Evolutionary conservation across 2,797 vertebrate species (phyloP).

Genomic region (Bovichtus variegatus): DNA sequence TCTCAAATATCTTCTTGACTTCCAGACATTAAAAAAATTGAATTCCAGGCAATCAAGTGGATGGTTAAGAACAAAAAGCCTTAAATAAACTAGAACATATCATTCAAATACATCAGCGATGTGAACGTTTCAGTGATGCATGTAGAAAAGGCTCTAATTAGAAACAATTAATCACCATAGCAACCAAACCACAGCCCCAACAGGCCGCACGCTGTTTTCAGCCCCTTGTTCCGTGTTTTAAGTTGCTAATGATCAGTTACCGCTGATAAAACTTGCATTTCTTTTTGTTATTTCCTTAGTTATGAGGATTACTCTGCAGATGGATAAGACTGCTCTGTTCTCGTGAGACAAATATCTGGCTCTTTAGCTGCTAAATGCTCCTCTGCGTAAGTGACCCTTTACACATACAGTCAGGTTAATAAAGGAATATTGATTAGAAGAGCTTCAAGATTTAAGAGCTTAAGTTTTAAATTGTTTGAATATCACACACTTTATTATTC

Average conservation of each 20-base stretch:
- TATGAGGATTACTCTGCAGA: no score
- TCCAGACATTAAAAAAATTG: background rate
- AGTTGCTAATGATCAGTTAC: no score
- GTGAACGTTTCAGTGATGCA: no score
- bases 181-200: background rate
- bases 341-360: no score
- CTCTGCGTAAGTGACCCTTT: background rate
- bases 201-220: no score
- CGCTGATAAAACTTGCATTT: no score
- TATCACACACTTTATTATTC: background rate
- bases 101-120: background rate
- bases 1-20: no score
- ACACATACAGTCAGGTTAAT: background rate
- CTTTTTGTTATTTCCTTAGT: no score
- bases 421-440: background rate
- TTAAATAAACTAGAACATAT: background rate
- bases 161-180: background rate
- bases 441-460: background rate
- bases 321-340: no score
- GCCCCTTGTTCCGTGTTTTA: no score
- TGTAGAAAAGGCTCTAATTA: no score
- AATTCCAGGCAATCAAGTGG: background rate
- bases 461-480: background rate
- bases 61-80: background rate
- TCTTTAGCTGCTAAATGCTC: background rate